Percentiles rank a stretch among this genome's conserved stretches.
phyloP scores from a whole-genome alignment of 2,113 vertebrate genomes.

The Nipponia nippon region DNA sequence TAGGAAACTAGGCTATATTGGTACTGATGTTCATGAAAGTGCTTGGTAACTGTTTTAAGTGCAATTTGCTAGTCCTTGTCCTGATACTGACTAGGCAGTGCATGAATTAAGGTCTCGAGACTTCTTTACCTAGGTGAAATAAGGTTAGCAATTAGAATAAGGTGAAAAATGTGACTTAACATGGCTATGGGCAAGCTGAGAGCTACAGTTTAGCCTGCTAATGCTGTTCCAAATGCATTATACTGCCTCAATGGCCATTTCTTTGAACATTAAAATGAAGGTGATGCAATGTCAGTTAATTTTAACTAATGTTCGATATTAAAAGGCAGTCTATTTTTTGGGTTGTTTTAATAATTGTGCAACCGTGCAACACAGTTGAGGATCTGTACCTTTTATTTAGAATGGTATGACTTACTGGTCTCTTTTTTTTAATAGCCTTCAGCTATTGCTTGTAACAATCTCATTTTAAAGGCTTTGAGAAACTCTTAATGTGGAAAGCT shows the following conservation, averaged over 20 bases:
- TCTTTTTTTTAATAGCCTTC: not conserved
- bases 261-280: not conserved
- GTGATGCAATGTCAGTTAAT: not conserved
- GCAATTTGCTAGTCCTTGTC: not conserved
- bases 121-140: not conserved
- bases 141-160: not conserved
- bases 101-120: not conserved
- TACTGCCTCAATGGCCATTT: not conserved
- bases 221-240: not conserved
- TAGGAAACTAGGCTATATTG: not conserved
- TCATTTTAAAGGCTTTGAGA: constrained; percentile 15
- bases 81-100: not conserved
- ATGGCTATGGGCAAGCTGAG: not conserved
- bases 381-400: not conserved
- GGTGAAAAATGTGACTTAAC: not conserved
- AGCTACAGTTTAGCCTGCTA: not conserved
- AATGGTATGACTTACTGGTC: not conserved
- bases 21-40: not conserved
- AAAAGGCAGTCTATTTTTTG: not conserved
- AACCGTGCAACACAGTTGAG: not conserved
- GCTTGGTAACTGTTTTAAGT: not conserved
- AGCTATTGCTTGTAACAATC: not conserved
- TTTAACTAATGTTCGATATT: not conserved
- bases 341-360: not conserved
- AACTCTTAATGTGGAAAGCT: constrained; percentile 8